Percentiles rank a stretch among this genome's conserved stretches.
These are phyloP conservation scores for Dyspetes luteomarginatus DNA, from an alignment of 2,888 invertebrate species.

Conservation along the genomic window DNA sequence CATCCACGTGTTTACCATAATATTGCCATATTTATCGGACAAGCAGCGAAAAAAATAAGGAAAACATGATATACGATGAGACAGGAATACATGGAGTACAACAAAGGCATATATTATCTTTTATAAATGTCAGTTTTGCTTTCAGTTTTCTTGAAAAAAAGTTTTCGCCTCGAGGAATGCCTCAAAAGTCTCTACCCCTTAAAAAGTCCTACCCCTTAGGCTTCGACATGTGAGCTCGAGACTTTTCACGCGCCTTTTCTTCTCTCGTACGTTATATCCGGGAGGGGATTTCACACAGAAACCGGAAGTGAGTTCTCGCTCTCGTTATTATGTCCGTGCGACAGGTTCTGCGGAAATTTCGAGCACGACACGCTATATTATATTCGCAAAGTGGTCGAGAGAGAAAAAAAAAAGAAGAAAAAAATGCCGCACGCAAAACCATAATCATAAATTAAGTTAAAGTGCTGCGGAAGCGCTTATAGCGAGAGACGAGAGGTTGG, in stretches of 20 bases:
- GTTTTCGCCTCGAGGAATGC: not conserved
- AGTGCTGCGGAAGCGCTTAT: slow-evolving; percentile 77
- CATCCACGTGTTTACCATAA: too few relatives aligned
- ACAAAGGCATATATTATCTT: too few relatives aligned
- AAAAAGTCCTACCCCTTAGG: not conserved
- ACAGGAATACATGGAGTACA: too few relatives aligned
- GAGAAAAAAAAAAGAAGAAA: slow-evolving; percentile 56
- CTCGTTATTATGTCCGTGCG: slow-evolving; percentile 14
- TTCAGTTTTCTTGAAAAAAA: not conserved
- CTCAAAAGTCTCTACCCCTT: not conserved
- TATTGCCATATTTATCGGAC: too few relatives aligned
- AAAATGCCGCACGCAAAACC: slow-evolving; percentile 69
- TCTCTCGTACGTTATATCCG: slow-evolving; percentile 21
- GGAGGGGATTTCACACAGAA: slow-evolving; percentile 15
- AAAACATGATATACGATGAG: too few relatives aligned
- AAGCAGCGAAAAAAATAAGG: too few relatives aligned
- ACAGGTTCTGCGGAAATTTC: slow-evolving; percentile 34
- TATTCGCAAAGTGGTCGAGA: slow-evolving; percentile 44
- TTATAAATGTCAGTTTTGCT: too few relatives aligned
- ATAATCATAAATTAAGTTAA: slow-evolving; percentile 80
- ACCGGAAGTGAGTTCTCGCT: slow-evolving; percentile 11
- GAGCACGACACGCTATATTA: slow-evolving; percentile 62
- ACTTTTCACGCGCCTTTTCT: not conserved
- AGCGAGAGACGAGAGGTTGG: slow-evolving; percentile 31
- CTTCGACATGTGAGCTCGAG: not conserved